These are phyloP conservation scores for Pollicipes pollicipes DNA, from an alignment of 1,140 invertebrate genomes.

Conservation along the genomic window DNA sequence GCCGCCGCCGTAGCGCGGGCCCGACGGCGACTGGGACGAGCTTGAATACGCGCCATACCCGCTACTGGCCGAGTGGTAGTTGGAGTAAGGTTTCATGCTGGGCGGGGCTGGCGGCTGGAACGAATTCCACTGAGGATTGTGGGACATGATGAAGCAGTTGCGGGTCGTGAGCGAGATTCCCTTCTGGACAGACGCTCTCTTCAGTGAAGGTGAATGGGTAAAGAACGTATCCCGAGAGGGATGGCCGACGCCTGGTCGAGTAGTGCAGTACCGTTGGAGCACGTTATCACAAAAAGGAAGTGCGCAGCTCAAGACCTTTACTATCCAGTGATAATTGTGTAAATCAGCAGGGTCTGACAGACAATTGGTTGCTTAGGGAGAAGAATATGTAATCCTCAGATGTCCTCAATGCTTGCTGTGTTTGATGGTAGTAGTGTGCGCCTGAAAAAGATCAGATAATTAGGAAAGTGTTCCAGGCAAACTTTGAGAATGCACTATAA, in stretches of 20 bases:
- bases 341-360: neutral
- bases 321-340: neutral
- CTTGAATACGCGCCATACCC: neutral
- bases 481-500: too few relatives aligned
- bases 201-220: neutral
- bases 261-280: too few relatives aligned
- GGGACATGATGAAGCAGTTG: neutral
- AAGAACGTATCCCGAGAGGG: neutral
- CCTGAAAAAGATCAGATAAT: neutral
- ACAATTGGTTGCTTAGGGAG: neutral
- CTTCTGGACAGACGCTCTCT: neutral
- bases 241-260: too few relatives aligned
- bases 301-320: neutral
- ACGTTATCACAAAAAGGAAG: neutral
- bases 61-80: neutral
- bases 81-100: neutral
- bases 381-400: neutral
- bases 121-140: constrained; percentile 1
- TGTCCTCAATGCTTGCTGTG: neutral
- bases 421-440: neutral
- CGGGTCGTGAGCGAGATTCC: too few relatives aligned
- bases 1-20: neutral
- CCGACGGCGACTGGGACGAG: neutral
- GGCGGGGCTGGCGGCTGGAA: constrained; percentile 1
- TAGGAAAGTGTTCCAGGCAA: too few relatives aligned